Conservation (phyloP, 2,888 invertebrate genomes). For the Drosophila demipolita region DNA sequence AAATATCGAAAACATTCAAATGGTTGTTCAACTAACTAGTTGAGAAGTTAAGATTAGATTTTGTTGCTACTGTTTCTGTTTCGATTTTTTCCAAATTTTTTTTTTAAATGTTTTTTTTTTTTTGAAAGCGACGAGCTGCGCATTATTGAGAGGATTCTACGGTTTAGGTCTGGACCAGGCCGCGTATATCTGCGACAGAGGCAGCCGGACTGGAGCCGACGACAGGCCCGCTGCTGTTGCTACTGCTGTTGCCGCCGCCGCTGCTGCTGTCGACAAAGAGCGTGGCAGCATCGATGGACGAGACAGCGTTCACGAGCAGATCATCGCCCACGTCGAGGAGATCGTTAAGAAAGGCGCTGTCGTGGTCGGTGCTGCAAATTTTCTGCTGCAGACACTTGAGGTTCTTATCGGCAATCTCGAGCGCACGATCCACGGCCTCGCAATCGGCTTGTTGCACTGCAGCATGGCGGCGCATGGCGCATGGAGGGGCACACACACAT, state of each 20-base stretch:
- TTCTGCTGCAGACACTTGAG: conserved; percentile 90
- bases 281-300: conserved; percentile 79
- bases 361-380: conserved; percentile 76
- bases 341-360: conserved; percentile 83
- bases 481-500: conserved; percentile 68
- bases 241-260: conserved; percentile 64
- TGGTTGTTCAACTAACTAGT: conserved; percentile 48
- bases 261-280: conserved; percentile 81
- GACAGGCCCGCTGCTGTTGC: conserved; percentile 41
- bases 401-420: conserved; percentile 91
- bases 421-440: conserved; percentile 94
- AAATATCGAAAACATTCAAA: conserved; percentile 37
- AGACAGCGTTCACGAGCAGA: conserved; percentile 81
- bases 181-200: conserved; percentile 80
- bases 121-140: conserved; percentile 38
- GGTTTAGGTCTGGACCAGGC: conserved; percentile 83
- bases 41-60: conserved; percentile 42
- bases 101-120: conserved; percentile 19
- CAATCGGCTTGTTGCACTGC: conserved; percentile 90
- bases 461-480: conserved; percentile 41
- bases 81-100: conserved; percentile 5
- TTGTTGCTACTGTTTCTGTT: conserved; percentile 18
- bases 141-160: conserved; percentile 1
- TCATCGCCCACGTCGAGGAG: conserved; percentile 84
- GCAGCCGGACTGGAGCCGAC: conserved; percentile 46